Conservation (phyloP, 2,888 invertebrate genomes). For the Luperina nickerlii region DNA sequence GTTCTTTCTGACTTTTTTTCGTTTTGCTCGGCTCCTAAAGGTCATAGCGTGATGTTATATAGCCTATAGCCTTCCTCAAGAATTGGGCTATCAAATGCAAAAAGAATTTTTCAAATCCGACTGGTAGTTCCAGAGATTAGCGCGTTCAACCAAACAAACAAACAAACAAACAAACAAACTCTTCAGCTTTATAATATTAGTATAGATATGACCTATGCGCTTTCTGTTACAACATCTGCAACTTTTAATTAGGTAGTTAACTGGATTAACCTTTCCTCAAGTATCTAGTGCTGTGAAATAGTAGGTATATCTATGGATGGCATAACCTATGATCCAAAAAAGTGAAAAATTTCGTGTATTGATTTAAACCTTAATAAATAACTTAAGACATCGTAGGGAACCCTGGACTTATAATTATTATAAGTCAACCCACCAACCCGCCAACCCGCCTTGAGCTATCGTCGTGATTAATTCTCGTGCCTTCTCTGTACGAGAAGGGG, state of each 20-base stretch:
- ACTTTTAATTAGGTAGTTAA: constrained; percentile 1
- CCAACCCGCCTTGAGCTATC: not conserved
- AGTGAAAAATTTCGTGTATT: not conserved
- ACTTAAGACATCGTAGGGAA: not conserved
- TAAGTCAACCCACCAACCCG: not conserved
- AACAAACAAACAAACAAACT: no score
- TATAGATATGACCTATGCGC: not conserved
- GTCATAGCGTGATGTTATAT: no score
- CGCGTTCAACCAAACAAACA: no score
- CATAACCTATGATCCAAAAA: not conserved
- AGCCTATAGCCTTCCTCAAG: no score
- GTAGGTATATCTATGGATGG: not conserved
- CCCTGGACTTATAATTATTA: not conserved
- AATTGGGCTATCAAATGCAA: no score
- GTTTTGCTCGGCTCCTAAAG: no score
- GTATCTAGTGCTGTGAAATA: not conserved
- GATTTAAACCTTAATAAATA: not conserved
- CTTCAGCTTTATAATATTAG: no score
- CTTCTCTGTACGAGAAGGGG: not conserved
- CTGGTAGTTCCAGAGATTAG: no score
- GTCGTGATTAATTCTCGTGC: no score
- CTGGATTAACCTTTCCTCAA: not conserved
- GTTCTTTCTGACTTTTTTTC: no score
- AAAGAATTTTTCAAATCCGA: no score
- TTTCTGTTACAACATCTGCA: not conserved